These are phyloP conservation scores for Perithous albicinctus DNA, from an alignment of 2,888 invertebrate species.

Conservation along the genomic window DNA sequence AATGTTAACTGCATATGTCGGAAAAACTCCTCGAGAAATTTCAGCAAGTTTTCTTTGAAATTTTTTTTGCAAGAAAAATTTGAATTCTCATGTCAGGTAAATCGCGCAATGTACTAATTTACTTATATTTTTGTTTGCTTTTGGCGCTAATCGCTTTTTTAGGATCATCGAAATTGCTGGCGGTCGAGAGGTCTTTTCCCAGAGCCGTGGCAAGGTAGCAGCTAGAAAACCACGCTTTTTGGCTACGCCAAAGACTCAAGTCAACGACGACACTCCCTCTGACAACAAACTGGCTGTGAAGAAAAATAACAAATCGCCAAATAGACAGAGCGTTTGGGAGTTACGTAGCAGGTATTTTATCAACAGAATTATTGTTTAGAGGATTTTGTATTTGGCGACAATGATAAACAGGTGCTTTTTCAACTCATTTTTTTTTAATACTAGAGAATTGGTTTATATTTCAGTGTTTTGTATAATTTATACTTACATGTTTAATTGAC, in stretches of 20 bases:
- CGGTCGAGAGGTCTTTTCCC: conserved; percentile 93
- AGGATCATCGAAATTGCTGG: conserved; percentile 92
- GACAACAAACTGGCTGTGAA: conserved; percentile 83
- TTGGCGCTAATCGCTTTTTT: conserved; percentile 39
- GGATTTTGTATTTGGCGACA: background rate
- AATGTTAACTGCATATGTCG: background rate
- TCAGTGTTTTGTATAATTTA: background rate
- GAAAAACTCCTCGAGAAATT: background rate
- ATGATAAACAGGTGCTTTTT: background rate
- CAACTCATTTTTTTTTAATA: background rate
- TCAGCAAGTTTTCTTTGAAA: too few species aligned
- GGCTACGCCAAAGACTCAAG: conserved; percentile 81
- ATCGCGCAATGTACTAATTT: background rate
- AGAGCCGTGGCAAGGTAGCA: conserved; percentile 91
- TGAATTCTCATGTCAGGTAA: background rate
- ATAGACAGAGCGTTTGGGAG: conserved; percentile 87
- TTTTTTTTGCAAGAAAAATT: background rate
- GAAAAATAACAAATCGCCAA: conserved; percentile 86
- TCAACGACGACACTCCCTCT: conserved; percentile 82
- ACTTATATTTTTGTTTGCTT: background rate
- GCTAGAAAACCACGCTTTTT: conserved; percentile 89
- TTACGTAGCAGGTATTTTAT: conserved; percentile 85
- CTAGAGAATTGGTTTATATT: background rate
- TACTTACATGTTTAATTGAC: background rate
- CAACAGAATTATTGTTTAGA: background rate